These are phyloP conservation scores for Baccha elongata DNA, from an alignment of 2,888 invertebrate species.

Conservation along the genomic window DNA sequence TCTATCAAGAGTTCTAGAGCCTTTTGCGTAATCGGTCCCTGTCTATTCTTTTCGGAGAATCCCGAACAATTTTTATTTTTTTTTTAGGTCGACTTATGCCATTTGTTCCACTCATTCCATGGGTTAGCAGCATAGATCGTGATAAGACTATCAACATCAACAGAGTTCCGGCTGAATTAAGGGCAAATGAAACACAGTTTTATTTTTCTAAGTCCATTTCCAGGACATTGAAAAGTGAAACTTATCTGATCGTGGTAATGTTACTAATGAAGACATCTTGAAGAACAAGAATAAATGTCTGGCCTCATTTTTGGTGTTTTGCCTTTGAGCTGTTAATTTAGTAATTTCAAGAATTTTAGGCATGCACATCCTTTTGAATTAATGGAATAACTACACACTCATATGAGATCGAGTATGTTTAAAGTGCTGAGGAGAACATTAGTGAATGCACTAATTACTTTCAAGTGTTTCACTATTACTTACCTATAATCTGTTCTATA, in stretches of 20 bases:
- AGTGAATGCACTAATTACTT: constrained; percentile 61
- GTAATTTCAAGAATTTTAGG: constrained; percentile 69
- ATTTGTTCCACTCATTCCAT: constrained; percentile 58
- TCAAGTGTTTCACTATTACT: constrained; percentile 61
- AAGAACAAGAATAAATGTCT: constrained; percentile 9
- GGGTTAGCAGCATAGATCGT: constrained; percentile 37
- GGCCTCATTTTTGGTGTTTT: constrained; percentile 47
- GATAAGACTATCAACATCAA: constrained; percentile 63
- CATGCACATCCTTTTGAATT: constrained; percentile 48
- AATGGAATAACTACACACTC: constrained; percentile 1
- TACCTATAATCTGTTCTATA: no score
- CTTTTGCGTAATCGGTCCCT: constrained; percentile 57
- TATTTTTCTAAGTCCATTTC: constrained; percentile 15
- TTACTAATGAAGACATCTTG: constrained; percentile 72
- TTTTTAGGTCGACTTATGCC: constrained; percentile 54
- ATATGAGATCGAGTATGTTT: background rate
- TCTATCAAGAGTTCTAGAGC: constrained; percentile 33
- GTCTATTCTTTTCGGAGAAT: constrained; percentile 50
- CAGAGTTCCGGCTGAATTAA: constrained; percentile 44
- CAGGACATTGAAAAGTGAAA: constrained; percentile 56
- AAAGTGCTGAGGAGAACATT: background rate
- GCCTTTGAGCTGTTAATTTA: constrained; percentile 68
- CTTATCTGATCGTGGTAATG: constrained; percentile 71
- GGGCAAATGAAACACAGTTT: constrained; percentile 25
- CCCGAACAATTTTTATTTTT: constrained; percentile 24